A percentile compares a stretch with the other conserved stretches of the same genome.
phyloP scores from a whole-genome alignment of 2,797 vertebrate genomes.

The Fringilla coelebs region DNA sequence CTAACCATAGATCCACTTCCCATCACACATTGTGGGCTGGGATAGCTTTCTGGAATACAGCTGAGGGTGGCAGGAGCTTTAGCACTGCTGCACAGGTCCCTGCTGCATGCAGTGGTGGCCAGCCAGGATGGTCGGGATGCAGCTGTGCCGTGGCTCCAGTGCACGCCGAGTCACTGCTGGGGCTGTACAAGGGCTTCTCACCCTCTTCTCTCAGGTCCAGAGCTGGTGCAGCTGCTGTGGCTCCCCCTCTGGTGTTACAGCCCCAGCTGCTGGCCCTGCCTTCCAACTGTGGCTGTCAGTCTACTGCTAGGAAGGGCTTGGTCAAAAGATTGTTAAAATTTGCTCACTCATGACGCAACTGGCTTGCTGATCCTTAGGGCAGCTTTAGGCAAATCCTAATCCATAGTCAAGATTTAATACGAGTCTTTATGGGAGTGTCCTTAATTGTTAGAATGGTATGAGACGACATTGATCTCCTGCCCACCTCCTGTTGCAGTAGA shows the following conservation, averaged over 20 bases:
- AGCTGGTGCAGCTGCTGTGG: background rate
- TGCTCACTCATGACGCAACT: background rate
- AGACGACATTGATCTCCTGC: background rate
- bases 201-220: background rate
- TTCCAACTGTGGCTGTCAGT: background rate
- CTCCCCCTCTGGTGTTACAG: background rate
- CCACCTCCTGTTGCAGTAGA: background rate
- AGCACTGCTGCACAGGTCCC: background rate
- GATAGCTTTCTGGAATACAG: background rate
- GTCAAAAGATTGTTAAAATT: background rate
- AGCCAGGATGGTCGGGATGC: background rate
- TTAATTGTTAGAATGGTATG: background rate
- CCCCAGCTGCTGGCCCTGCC: background rate
- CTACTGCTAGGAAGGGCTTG: background rate
- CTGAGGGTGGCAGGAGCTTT: background rate
- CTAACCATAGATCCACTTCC: background rate
- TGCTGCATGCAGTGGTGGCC: fast-evolving
- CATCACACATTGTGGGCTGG: fast-evolving
- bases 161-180: fast-evolving
- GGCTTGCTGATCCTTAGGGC: background rate
- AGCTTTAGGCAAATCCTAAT: background rate
- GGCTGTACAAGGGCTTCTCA: background rate
- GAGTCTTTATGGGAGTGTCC: background rate
- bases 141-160: background rate
- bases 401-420: background rate